Percentiles rank a stretch among this genome's conserved stretches.
Evolutionary conservation across 2,888 invertebrate species (phyloP).

Genomic region (Lepidocyrtinus sp.): DNA sequence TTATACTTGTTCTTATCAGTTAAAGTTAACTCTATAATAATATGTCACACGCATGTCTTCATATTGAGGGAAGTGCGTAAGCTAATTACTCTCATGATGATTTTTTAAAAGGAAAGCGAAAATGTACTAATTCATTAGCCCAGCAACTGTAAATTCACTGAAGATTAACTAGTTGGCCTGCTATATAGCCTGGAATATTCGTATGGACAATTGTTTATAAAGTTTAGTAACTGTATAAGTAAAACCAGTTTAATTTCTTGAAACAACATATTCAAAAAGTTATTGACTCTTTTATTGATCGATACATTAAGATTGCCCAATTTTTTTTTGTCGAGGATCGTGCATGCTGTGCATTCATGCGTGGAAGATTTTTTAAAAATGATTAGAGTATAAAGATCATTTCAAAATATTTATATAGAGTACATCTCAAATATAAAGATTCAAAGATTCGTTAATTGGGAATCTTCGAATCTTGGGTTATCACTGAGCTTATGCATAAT

Average conservation of each 20-base stretch:
- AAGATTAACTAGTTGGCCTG: too few relatives aligned
- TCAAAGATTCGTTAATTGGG: background rate
- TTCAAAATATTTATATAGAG: background rate
- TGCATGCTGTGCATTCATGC: background rate
- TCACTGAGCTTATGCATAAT: slow-evolving; percentile 26
- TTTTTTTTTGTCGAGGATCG: background rate
- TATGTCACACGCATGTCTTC: background rate
- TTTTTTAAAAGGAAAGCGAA: background rate
- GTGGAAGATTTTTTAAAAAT: background rate
- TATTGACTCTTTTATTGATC: background rate
- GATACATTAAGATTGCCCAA: background rate
- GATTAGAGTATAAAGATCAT: background rate
- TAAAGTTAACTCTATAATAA: background rate
- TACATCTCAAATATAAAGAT: background rate
- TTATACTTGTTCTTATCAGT: background rate
- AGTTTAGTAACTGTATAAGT: background rate
- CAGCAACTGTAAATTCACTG: too few relatives aligned
- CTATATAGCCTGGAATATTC: too few relatives aligned
- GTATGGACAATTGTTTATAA: background rate
- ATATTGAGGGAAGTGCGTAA: background rate
- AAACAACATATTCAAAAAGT: background rate
- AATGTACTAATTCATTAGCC: too few relatives aligned
- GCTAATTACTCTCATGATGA: background rate
- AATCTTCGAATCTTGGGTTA: slow-evolving; percentile 1
- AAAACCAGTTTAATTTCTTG: background rate